A percentile compares a stretch with the other conserved stretches of the same genome.
phyloP scores from a whole-genome alignment of 2,113 vertebrate genomes.

The Tursiops truncatus region DNA sequence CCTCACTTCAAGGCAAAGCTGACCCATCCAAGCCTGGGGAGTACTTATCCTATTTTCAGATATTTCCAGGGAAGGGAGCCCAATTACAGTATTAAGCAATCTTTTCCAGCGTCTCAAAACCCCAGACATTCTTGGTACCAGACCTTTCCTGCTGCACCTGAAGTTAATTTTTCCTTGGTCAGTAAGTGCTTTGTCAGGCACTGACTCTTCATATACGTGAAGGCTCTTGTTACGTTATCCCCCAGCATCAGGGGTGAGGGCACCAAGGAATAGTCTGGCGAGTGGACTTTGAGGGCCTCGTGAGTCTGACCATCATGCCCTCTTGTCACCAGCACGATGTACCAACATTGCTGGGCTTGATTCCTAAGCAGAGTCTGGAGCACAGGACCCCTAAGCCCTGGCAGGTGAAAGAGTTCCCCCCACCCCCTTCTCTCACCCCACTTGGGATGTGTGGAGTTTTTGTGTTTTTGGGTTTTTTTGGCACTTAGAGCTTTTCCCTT shows the following conservation, averaged over 20 bases:
- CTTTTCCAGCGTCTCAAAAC: conserved; percentile 72
- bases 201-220: neutral
- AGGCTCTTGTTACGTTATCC: neutral
- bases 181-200: conserved; percentile 62
- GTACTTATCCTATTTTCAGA: conserved; percentile 60
- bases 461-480: neutral
- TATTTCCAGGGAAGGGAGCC: conserved; percentile 70
- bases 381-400: neutral
- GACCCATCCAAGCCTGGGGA: neutral
- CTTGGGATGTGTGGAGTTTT: neutral
- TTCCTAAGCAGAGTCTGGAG: neutral
- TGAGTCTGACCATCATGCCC: neutral
- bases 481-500: neutral
- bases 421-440: neutral
- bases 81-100: conserved; percentile 55
- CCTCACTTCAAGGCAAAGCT: neutral
- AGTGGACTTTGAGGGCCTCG: neutral
- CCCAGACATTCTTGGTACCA: conserved; percentile 70
- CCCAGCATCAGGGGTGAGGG: neutral
- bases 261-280: accelerated
- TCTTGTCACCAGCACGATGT: accelerated
- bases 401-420: neutral
- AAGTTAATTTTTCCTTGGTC: conserved; percentile 65
- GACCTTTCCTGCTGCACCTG: conserved; percentile 60
- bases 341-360: neutral